Conservation (phyloP, 2,113 vertebrate species). For the Phalacrocorax carbo region DNA sequence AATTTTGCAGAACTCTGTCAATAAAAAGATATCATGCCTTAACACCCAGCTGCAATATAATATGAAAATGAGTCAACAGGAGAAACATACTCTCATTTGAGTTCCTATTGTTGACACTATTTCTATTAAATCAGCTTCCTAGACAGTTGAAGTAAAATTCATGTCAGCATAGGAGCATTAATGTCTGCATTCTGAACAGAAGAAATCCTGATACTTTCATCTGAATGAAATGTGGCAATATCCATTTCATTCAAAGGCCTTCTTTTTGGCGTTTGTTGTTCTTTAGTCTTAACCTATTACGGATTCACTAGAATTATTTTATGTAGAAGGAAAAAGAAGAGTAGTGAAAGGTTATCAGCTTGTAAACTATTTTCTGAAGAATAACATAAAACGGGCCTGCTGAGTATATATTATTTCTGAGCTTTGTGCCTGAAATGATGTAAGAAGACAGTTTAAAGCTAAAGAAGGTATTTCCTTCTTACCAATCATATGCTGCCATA, state of each 20-base stretch:
- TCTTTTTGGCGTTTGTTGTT: not conserved
- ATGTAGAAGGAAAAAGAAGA: not conserved
- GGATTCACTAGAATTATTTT: not conserved
- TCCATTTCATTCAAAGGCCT: not conserved
- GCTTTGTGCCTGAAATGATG: constrained; percentile 25
- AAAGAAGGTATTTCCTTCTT: constrained; percentile 17
- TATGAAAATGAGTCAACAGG: not conserved
- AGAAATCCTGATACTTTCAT: not conserved
- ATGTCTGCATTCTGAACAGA: not conserved
- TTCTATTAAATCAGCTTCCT: not conserved
- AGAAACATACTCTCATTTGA: not conserved
- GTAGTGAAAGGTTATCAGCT: not conserved
- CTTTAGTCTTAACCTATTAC: not conserved
- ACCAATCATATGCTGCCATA: not conserved
- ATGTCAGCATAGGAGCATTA: not conserved
- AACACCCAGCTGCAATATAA: not conserved
- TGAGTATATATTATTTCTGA: not conserved
- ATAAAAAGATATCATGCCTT: not conserved
- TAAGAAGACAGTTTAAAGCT: constrained; percentile 6
- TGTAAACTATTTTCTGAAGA: constrained; percentile 13
- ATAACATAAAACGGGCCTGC: not conserved
- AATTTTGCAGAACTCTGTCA: not conserved
- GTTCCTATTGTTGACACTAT: not conserved
- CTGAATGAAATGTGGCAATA: not conserved
- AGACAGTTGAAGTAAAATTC: not conserved